Evolutionary conservation across 2,888 invertebrate species (phyloP), one percentile per base, ranked within the genome.

Genomic region (Notodonta ziczac): DNA sequence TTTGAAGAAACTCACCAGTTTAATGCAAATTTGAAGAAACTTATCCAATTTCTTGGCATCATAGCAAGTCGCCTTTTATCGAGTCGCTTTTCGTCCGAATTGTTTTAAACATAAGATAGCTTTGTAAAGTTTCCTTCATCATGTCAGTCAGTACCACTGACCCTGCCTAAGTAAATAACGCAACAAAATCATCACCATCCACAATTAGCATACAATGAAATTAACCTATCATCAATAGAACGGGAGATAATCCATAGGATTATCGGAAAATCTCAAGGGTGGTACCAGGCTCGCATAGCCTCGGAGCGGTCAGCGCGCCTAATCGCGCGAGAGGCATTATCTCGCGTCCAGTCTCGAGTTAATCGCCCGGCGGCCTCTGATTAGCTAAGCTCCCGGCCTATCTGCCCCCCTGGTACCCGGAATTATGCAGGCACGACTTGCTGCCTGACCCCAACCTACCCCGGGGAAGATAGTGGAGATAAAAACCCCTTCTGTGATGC

Each of bases 301-400:
- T 77, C 78, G 85, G 82, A 81, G 89, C 83, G 91, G 91, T 90
- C 91, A 91, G 88, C 82, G 81, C 78, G 87, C 77, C 88, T 90
- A 92, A 91, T 92, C 91, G 92, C 85, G 88, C 91, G 90, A 84
- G 85, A 86, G 87, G 88, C 85, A 90, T 92, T 92, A 91, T 90
- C 93, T 89, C 86, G 82, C 82, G 85, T 77, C 81, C 85, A 83
- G 83, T 79, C 76, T 78, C 80, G 84, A 84, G 84, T 89, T 90
- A 90, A 92, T 91, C 89, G 88, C 84, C 89, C 89, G 86, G 76
- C 82, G 85, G 85, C 80, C 83, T 82, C 88, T 91, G 93, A 92
- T 92, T 91, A 91, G 87, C 90, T 89, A 90, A 90, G 91, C 91
- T 87, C 85, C 85, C 81, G 78, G 80, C 81, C 77, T 84, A 83